Evolutionary conservation across 30 jellyfish, hydroid and myxozoan species (phyloP).

Genomic region (Haliclystus octoradiatus): DNA sequence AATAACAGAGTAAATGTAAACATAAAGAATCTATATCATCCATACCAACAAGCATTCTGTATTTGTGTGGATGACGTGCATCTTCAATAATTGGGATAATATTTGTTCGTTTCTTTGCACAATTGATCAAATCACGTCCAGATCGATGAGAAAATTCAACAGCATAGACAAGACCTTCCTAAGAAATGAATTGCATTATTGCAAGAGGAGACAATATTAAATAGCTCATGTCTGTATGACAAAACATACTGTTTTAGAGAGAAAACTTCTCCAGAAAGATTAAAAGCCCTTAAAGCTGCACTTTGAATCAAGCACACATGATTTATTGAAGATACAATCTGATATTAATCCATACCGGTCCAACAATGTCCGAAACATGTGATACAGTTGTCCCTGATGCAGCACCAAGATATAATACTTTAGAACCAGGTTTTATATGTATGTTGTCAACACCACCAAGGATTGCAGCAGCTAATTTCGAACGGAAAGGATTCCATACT

Average conservation of each 20-base stretch:
- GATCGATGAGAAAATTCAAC: constrained; percentile 99
- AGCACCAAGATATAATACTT: constrained; percentile 95
- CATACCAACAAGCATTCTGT: constrained; percentile 98
- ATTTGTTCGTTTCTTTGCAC: constrained; percentile 96
- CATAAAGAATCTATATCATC: too few species aligned
- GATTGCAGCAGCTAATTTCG: constrained; percentile 98
- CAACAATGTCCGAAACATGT: constrained; percentile 98
- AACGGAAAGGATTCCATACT: constrained; percentile 99
- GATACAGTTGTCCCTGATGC: constrained; percentile 99
- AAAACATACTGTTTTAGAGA: too few species aligned
- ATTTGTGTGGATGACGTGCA: constrained; percentile 99
- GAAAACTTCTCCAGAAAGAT: too few species aligned
- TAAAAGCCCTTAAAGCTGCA: too few species aligned
- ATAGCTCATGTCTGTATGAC: too few species aligned
- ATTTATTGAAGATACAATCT: too few species aligned
- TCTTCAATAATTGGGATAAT: constrained; percentile 96
- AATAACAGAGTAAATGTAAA: too few species aligned
- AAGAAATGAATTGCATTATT: constrained; percentile 7
- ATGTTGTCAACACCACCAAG: constrained; percentile 96
- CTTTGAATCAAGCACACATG: too few species aligned
- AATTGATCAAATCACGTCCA: constrained; percentile 95
- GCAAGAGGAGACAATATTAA: too few species aligned
- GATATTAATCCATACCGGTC: too few species aligned
- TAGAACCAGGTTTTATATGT: constrained; percentile 94
- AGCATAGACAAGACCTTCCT: constrained; percentile 98